These are phyloP conservation scores for Phrynocephalus forsythii DNA, from an alignment of 2,797 vertebrate species.

Conservation along the genomic window DNA sequence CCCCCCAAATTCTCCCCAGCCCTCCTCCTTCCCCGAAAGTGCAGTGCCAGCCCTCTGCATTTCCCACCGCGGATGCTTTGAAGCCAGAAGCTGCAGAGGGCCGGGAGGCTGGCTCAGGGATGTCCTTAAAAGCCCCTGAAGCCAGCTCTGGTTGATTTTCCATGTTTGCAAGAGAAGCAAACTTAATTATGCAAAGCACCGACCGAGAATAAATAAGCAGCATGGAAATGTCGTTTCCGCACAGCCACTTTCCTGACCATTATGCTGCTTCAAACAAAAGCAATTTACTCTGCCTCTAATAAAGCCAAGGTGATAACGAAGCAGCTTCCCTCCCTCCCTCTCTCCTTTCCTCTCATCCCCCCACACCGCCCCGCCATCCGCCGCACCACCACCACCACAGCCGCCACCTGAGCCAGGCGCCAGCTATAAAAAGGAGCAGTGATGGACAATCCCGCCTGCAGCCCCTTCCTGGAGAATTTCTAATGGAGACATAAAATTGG, in stretches of 20 bases:
- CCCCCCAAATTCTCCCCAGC: no score
- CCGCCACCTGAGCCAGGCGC: background rate
- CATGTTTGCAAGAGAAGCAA: background rate
- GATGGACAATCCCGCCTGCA: background rate
- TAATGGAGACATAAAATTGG: background rate
- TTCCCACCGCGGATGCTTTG: background rate
- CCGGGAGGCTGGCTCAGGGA: background rate
- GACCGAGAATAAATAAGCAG: conserved; percentile 52
- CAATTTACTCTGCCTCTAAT: conserved; percentile 70
- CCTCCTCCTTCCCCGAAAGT: background rate
- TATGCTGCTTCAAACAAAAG: conserved; percentile 70
- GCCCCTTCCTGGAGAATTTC: fast-evolving
- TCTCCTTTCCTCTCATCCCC: background rate
- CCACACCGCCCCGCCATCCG: background rate
- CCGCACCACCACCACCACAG: fast-evolving
- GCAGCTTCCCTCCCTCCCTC: background rate
- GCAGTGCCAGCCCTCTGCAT: background rate
- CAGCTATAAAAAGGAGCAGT: background rate
- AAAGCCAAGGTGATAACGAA: conserved; percentile 58
- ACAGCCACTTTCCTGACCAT: conserved; percentile 58
- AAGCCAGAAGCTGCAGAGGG: background rate
- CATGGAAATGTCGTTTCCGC: conserved; percentile 65
- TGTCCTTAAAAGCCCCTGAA: no score
- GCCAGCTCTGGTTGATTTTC: background rate
- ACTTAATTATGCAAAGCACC: conserved; percentile 64